These are phyloP conservation scores for Sphecodes monilicornis DNA, from an alignment of 2,888 invertebrate genomes.

Conservation along the genomic window DNA sequence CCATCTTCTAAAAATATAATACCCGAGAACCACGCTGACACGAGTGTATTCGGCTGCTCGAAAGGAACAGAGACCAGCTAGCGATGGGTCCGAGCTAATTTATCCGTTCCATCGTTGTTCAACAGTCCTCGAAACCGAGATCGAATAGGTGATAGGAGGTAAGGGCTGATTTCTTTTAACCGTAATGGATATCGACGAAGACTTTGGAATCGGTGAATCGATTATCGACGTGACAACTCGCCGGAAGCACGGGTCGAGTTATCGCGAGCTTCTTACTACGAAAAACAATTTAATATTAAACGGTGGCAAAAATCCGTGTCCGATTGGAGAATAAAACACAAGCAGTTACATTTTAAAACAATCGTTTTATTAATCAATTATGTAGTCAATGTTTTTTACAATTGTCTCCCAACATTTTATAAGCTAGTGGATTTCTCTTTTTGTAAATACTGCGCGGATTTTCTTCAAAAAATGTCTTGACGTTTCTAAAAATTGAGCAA, in stretches of 20 bases:
- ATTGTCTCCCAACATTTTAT: too few species aligned
- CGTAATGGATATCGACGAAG: not conserved
- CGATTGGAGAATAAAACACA: not conserved
- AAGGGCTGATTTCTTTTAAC: constrained; percentile 31
- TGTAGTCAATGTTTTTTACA: too few species aligned
- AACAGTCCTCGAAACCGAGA: constrained; percentile 21
- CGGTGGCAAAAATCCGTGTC: not conserved
- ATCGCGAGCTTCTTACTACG: not conserved
- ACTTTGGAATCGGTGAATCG: constrained; percentile 22
- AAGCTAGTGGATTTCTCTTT: too few species aligned
- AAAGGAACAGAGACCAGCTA: constrained; percentile 29
- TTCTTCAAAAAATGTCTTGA: too few species aligned
- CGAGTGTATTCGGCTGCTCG: constrained; percentile 33
- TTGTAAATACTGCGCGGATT: too few species aligned
- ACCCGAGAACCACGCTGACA: constrained; percentile 45
- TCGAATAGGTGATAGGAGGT: constrained; percentile 34
- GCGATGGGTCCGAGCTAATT: constrained; percentile 52
- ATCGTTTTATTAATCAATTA: not conserved
- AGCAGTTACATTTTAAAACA: not conserved
- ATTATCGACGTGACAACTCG: constrained; percentile 30
- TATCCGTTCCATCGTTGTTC: constrained; percentile 16
- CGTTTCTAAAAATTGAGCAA: too few species aligned
- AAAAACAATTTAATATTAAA: not conserved
- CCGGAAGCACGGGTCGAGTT: not conserved
- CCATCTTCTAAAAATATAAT: constrained; percentile 67